Evolutionary conservation across 2,797 vertebrate species (phyloP), one percentile per base, ranked within the genome.

Genomic region (Smutsia temminckii): DNA sequence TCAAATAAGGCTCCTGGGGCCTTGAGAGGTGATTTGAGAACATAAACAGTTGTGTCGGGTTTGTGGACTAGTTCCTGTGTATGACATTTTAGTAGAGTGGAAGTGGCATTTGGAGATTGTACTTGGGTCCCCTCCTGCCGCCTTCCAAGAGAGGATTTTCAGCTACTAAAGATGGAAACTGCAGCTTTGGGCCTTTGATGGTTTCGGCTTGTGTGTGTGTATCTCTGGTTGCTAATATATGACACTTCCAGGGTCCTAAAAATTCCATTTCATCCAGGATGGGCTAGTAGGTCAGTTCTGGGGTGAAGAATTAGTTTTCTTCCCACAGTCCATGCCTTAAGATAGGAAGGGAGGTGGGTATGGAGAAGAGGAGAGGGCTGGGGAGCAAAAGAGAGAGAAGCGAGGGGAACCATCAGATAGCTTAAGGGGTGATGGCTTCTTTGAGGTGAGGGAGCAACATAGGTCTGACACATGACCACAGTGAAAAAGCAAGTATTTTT

Each of bases 381-480:
- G 29, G n/a, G 40, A 71, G 37, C 53, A 53, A 37, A 34, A 77
- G 34, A 66, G 66, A 27, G 55, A 11, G 29, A 7, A 40, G 20
- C 32, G 23, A 16, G 5, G 37, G 63, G 71, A 9, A 81, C 18
- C 20, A 12, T 61, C 21, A 10, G 5, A 5, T 2, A 18, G 27
- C 12, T 42, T n/a, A 3, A 40, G 27, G 46, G 34, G 17, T 5
- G 9, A 53, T 20, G 7, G 17, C 11, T 53, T 71, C 61, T 66
- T 37, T 8, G 40, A 25, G 37, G 53, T 32, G 57, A 25, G 69
- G 32, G 32, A 57, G 5, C 14, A 37, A 2, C 1, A 0, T 0
- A 17, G 55, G 6, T 13, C 29, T 42, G 37, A 49, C 29, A 9
- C 23, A 11, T 23, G n/a, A 7, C 55, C 2, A 3, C 0, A 16